phyloP scores from a whole-genome alignment of 1,140 invertebrate species.

The Littorina saxatilis region DNA sequence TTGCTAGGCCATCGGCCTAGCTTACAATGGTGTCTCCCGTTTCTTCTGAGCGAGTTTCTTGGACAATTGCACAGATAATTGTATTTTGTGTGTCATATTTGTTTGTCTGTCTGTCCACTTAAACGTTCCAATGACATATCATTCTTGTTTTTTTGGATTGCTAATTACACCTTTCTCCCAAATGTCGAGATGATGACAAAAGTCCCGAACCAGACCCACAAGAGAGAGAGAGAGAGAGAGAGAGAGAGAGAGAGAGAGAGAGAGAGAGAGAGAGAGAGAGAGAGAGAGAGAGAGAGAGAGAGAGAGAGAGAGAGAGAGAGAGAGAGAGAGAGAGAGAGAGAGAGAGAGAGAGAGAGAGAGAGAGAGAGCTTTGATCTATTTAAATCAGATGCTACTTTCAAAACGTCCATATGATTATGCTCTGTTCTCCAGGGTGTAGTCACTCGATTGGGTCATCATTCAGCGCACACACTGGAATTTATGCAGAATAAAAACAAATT shows the following conservation, averaged over 20 bases:
- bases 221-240: slow-evolving; percentile 3
- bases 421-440: neutral
- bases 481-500: neutral
- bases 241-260: neutral
- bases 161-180: too few species aligned
- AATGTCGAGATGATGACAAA: neutral
- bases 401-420: neutral
- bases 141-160: too few species aligned
- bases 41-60: too few species aligned
- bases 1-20: too few species aligned
- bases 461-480: neutral
- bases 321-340: slow-evolving; percentile 36
- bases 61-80: too few species aligned
- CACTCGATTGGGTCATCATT: neutral
- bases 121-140: too few species aligned
- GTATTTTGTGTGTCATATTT: too few species aligned
- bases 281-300: slow-evolving; percentile 28
- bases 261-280: slow-evolving; percentile 27
- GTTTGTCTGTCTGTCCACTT: too few species aligned
- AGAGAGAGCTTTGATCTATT: too few species aligned
- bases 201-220: neutral
- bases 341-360: neutral
- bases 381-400: neutral
- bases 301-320: slow-evolving; percentile 35
- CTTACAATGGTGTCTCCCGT: too few species aligned